Evolutionary conservation across 2,797 vertebrate species (phyloP).

Genomic region (Myotis daubentonii): DNA sequence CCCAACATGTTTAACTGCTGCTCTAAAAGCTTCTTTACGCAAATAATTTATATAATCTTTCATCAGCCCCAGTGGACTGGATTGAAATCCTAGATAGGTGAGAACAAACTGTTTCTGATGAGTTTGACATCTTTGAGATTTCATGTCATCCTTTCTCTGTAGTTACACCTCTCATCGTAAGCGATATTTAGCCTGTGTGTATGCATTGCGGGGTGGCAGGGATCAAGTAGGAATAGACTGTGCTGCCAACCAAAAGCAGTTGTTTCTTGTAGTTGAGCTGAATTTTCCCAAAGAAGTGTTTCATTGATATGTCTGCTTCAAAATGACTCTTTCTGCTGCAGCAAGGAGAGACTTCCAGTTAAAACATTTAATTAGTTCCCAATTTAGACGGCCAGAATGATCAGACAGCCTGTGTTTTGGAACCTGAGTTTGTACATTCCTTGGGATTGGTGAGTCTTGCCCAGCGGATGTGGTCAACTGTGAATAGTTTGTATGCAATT

Average conservation of each 20-base stretch:
- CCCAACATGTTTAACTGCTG: conserved; percentile 49
- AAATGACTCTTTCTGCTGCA: conserved; percentile 71
- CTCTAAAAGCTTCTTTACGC: conserved; percentile 41
- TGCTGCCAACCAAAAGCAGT: not conserved
- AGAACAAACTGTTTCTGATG: conserved; percentile 38
- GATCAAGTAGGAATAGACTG: not conserved
- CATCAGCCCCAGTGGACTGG: not conserved
- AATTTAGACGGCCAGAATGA: conserved; percentile 73
- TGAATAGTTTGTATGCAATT: conserved; percentile 62
- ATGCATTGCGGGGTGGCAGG: not conserved
- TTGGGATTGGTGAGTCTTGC: conserved; percentile 70
- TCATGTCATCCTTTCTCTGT: conserved; percentile 40
- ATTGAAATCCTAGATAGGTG: conserved; percentile 24
- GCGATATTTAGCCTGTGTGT: conserved; percentile 8
- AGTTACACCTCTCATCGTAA: not conserved
- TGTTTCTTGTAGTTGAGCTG: conserved; percentile 57
- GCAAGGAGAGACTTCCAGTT: conserved; percentile 71
- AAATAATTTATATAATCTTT: conserved; percentile 48
- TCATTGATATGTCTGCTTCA: conserved; percentile 71
- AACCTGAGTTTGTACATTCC: conserved; percentile 72
- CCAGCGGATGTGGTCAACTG: conserved; percentile 65
- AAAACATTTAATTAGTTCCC: conserved; percentile 80
- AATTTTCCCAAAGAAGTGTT: conserved; percentile 63
- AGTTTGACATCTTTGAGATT: not conserved
- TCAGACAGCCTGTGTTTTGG: conserved; percentile 72